Evolutionary conservation across 1,140 invertebrate genomes (phyloP).

Genomic region (Copidosoma floridanum): DNA sequence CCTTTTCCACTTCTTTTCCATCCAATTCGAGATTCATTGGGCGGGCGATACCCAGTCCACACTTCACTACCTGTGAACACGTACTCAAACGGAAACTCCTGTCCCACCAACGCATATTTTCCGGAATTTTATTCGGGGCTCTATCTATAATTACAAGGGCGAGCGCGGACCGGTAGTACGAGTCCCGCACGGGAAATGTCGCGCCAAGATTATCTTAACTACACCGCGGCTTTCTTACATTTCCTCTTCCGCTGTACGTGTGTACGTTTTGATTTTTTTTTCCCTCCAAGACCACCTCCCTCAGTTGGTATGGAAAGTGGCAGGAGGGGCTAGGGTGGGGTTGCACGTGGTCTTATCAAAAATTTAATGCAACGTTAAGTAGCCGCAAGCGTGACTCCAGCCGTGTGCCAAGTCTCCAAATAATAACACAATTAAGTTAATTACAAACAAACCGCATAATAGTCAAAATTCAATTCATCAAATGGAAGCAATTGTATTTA

Average conservation of each 20-base stretch:
- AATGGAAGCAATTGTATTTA: too few species aligned
- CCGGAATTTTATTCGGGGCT: conserved; percentile 21
- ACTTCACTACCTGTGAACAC: background rate
- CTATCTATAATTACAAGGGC: conserved; percentile 35
- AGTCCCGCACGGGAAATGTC: conserved; percentile 17
- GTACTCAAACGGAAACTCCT: background rate
- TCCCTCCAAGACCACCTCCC: background rate
- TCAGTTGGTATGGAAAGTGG: too few species aligned
- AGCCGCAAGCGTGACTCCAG: background rate
- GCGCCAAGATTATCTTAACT: conserved; percentile 41
- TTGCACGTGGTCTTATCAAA: conserved; percentile 16
- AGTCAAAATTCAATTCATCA: too few species aligned
- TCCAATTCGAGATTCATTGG: too few species aligned
- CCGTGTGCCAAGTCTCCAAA: too few species aligned
- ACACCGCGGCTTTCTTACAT: conserved; percentile 38
- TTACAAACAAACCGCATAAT: too few species aligned
- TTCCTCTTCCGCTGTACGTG: background rate
- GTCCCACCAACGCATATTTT: too few species aligned
- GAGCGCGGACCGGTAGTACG: conserved; percentile 13
- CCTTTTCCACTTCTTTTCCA: too few species aligned
- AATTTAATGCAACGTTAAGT: conserved; percentile 21
- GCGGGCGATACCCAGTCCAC: background rate
- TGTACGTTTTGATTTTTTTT: background rate
- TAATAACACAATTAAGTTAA: too few species aligned
- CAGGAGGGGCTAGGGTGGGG: too few species aligned